Conservation (phyloP, 2,113 vertebrate genomes). For the Seriola rivoliana region DNA sequence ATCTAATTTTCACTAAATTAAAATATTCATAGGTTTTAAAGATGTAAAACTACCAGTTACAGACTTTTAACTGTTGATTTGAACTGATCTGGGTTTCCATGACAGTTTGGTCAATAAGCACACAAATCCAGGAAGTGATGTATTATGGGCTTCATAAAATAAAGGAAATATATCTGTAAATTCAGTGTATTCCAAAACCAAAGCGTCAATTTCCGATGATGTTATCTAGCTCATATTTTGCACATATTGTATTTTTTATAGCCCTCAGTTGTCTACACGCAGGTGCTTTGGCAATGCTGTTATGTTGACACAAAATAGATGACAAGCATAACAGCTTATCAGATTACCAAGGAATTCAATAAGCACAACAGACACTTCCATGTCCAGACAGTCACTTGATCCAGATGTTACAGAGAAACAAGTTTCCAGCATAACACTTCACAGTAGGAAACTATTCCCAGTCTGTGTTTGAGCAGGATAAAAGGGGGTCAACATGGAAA, state of each 20-base stretch:
- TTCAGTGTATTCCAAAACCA: not conserved
- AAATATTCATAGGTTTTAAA: slow-evolving; percentile 2
- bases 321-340: not conserved
- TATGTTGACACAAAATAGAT: not conserved
- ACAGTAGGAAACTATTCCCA: slow-evolving; percentile 11
- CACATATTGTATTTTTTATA: not conserved
- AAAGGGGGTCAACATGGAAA: slow-evolving; percentile 64
- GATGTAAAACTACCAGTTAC: not conserved
- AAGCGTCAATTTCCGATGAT: not conserved
- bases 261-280: not conserved
- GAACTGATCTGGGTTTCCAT: not conserved
- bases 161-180: not conserved
- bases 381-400: slow-evolving; percentile 43
- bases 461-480: slow-evolving; percentile 29
- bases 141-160: not conserved
- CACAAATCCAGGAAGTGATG: not conserved
- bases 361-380: slow-evolving; percentile 23
- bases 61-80: not conserved
- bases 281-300: not conserved
- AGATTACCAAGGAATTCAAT: slow-evolving; percentile 4
- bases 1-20: not conserved
- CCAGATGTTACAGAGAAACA: slow-evolving; percentile 53
- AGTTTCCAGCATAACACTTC: slow-evolving; percentile 51
- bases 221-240: not conserved
- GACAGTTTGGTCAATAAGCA: not conserved